Evolutionary conservation across 2,797 vertebrate genomes (phyloP).

Genomic region (Hydrolagus colliei): DNA sequence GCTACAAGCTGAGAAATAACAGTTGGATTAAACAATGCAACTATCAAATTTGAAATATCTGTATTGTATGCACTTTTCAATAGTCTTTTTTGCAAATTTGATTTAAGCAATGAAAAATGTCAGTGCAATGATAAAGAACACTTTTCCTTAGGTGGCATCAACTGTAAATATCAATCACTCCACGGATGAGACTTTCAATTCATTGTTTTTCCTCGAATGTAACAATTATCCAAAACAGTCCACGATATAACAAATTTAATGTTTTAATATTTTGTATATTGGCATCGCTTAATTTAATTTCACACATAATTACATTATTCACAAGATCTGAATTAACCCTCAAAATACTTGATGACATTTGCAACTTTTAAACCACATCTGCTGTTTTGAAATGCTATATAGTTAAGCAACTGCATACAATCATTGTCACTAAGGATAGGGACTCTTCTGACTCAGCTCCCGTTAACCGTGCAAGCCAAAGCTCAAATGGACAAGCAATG

Average conservation of each 20-base stretch:
- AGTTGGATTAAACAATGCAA: constrained; percentile 63
- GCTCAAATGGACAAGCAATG: no score
- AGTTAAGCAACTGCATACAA: no score
- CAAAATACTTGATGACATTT: background rate
- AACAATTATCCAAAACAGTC: background rate
- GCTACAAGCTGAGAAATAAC: constrained; percentile 70
- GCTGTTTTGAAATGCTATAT: no score
- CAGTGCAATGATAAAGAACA: background rate
- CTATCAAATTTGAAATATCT: background rate
- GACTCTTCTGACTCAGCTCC: no score
- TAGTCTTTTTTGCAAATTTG: background rate
- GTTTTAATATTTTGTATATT: background rate
- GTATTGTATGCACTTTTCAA: background rate
- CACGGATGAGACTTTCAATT: constrained; percentile 5
- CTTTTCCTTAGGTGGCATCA: no score
- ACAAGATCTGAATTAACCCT: background rate
- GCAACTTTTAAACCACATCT: no score
- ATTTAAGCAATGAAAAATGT: background rate
- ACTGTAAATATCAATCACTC: background rate
- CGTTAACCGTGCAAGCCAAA: no score
- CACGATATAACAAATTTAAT: background rate
- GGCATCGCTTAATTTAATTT: background rate
- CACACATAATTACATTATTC: background rate
- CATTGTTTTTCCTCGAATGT: background rate
- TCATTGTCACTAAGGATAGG: no score